Percentiles rank a stretch among this genome's conserved stretches.
These are phyloP conservation scores for Dicerorhinus sumatrensis DNA, from an alignment of 2,113 vertebrate genomes.

Conservation along the genomic window DNA sequence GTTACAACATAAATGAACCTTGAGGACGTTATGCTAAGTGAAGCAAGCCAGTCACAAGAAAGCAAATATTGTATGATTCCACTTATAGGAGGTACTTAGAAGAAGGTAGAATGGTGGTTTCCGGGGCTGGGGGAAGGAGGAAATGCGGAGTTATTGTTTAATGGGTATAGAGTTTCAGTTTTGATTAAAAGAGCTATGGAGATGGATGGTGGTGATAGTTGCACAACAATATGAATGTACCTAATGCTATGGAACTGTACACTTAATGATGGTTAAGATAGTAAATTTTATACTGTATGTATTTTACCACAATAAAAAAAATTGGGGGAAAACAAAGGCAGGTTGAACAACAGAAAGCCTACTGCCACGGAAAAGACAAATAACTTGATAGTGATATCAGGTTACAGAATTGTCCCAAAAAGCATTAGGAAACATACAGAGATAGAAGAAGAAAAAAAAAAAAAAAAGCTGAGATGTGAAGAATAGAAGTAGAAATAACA, in stretches of 20 bases:
- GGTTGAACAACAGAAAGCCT: neutral
- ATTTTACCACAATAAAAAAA: neutral
- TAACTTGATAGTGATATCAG: neutral
- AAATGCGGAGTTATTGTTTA: too few relatives aligned
- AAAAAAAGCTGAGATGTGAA: neutral
- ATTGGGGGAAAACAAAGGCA: neutral
- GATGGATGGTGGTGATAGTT: too few relatives aligned
- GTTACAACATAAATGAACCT: neutral
- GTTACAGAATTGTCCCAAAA: neutral
- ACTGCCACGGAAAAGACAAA: neutral
- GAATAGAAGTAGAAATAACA: neutral
- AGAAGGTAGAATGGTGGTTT: neutral
- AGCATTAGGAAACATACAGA: neutral
- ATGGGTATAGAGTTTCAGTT: too few relatives aligned
- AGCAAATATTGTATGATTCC: neutral
- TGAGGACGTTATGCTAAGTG: neutral
- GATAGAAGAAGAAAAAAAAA: neutral
- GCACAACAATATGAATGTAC: too few relatives aligned
- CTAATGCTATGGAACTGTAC: too few relatives aligned
- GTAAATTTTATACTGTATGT: neutral
- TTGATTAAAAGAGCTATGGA: too few relatives aligned
- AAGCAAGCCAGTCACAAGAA: neutral
- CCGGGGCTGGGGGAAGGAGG: neutral
- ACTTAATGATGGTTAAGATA: too few relatives aligned
- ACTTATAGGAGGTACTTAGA: neutral